phyloP scores from a whole-genome alignment of 1,140 invertebrate genomes.

The Lerema accius region DNA sequence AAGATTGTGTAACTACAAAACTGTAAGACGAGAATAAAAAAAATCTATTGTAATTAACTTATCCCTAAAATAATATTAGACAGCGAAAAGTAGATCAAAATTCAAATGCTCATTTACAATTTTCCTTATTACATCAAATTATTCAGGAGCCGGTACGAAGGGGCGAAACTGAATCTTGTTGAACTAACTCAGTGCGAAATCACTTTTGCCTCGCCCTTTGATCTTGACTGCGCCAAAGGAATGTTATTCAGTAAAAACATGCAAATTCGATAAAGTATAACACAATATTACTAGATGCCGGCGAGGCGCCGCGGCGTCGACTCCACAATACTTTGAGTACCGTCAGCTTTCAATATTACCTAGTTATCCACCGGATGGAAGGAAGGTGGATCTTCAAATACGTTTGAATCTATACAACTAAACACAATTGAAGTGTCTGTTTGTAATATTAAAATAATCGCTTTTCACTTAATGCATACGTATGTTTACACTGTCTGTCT shows the following conservation, averaged over 20 bases:
- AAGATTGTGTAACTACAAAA: too few relatives aligned
- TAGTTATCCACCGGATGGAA: slow-evolving; percentile 40
- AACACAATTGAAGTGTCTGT: too few relatives aligned
- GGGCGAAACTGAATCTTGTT: slow-evolving; percentile 77
- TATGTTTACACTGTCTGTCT: too few relatives aligned
- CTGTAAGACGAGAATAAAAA: too few relatives aligned
- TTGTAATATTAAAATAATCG: too few relatives aligned
- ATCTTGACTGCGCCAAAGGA: slow-evolving; percentile 79
- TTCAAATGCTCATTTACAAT: slow-evolving; percentile 76
- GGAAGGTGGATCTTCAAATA: too few relatives aligned
- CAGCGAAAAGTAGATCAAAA: slow-evolving; percentile 49
- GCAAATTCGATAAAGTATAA: slow-evolving; percentile 83
- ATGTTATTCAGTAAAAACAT: slow-evolving; percentile 83
- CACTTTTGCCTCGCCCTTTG: slow-evolving; percentile 79
- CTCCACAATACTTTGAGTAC: slow-evolving; percentile 51
- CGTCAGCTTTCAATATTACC: slow-evolving; percentile 62
- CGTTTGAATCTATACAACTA: too few relatives aligned
- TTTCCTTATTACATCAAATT: slow-evolving; percentile 80
- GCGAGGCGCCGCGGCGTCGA: slow-evolving; percentile 48
- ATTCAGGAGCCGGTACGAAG: slow-evolving; percentile 70
- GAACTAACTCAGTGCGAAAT: slow-evolving; percentile 81
- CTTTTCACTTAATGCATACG: too few relatives aligned
- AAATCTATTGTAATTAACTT: too few relatives aligned
- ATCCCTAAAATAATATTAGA: not conserved
- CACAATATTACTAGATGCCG: slow-evolving; percentile 77